These are phyloP conservation scores for Drosophila kokeensis DNA, from an alignment of 2,888 invertebrate species.

Conservation along the genomic window DNA sequence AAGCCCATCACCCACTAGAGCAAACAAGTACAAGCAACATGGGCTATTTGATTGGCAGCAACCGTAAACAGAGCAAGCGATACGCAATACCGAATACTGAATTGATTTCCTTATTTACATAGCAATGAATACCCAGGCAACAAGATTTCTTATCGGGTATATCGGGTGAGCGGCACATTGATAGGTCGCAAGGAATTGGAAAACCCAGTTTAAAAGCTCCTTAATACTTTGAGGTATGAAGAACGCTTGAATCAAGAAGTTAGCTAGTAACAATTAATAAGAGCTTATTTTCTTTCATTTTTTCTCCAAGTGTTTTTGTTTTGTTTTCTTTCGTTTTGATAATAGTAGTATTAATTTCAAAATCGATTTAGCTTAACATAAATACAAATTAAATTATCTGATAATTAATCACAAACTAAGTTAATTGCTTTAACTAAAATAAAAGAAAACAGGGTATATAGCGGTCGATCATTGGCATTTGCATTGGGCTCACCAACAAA, in stretches of 20 bases:
- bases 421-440: neutral
- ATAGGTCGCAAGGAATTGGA: neutral
- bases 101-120: constrained; percentile 63
- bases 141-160: neutral
- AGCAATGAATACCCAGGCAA: neutral
- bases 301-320: neutral
- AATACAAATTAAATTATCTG: neutral
- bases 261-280: neutral
- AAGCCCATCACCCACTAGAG: constrained; percentile 14
- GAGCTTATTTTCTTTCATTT: neutral
- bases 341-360: neutral
- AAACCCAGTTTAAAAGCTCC: neutral
- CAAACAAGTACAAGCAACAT: constrained; percentile 16
- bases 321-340: neutral
- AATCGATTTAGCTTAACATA: neutral
- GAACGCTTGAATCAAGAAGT: neutral
- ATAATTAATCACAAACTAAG: neutral
- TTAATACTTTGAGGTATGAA: neutral
- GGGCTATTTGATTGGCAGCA: constrained; percentile 38
- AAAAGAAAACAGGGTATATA: constrained; percentile 11
- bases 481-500: constrained; percentile 21
- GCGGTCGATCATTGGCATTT: neutral
- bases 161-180: neutral
- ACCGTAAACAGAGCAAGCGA: constrained; percentile 51
- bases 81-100: constrained; percentile 36